Percentiles rank a stretch among this genome's conserved stretches.
These are phyloP conservation scores for Psittacula echo DNA, from an alignment of 2,797 vertebrate species.

Conservation along the genomic window DNA sequence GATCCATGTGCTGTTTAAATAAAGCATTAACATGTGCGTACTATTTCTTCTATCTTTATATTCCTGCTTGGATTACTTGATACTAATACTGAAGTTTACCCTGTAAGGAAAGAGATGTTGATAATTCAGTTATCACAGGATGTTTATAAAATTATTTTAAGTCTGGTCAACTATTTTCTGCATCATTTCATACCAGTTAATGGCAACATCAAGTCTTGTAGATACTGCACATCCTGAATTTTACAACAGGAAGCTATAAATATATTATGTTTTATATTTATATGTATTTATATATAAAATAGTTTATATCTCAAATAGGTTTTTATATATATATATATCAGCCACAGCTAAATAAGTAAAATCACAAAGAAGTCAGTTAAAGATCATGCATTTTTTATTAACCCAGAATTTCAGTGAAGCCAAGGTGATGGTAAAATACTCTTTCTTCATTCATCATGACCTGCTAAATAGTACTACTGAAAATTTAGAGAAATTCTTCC, in stretches of 20 bases:
- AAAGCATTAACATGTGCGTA: not conserved
- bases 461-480: not conserved
- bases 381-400: not conserved
- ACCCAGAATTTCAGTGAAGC: not conserved
- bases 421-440: not conserved
- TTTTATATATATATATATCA: not conserved
- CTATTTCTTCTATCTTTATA: not conserved
- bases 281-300: not conserved
- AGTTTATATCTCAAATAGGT: not conserved
- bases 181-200: not conserved
- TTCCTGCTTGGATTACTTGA: not conserved
- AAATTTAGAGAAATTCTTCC: not conserved
- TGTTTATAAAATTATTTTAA: not conserved
- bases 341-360: not conserved
- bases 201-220: not conserved
- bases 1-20: not conserved
- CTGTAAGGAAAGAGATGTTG: not conserved
- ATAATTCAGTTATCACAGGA: not conserved
- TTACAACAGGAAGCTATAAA: not conserved
- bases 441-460: not conserved
- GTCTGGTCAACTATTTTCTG: not conserved
- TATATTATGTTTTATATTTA: not conserved
- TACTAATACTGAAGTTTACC: not conserved
- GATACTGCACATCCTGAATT: not conserved
- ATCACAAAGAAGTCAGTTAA: not conserved